phyloP scores from a whole-genome alignment of 2,113 vertebrate species.

The Neopipo cinnamomea region DNA sequence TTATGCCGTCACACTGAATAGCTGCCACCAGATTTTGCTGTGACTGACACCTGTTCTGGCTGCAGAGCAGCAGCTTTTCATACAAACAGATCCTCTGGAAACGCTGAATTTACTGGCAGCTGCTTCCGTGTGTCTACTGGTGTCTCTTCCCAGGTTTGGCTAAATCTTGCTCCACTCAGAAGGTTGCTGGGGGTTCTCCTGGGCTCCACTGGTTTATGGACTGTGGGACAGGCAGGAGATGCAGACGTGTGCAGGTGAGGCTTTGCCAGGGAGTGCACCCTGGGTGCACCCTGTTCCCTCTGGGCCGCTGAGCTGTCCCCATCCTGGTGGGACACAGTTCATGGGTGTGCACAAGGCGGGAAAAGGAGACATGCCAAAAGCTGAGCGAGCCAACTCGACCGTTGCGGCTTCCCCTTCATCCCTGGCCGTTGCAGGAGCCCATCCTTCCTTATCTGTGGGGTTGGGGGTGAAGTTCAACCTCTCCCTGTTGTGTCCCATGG shows the following conservation, averaged over 20 bases:
- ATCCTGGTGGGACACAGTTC: neutral
- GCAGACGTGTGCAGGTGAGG: fast-evolving
- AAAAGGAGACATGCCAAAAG: neutral
- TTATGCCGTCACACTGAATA: neutral
- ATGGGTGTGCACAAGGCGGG: fast-evolving
- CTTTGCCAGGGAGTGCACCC: neutral
- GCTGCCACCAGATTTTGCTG: neutral
- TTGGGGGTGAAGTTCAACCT: neutral
- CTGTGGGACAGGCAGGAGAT: neutral
- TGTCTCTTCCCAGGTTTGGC: neutral
- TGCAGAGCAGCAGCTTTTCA: conserved; percentile 1
- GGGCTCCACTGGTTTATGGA: neutral
- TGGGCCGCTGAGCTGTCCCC: neutral
- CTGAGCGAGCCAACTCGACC: fast-evolving
- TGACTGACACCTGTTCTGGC: conserved; percentile 54
- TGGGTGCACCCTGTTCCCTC: neutral
- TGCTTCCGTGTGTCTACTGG: neutral
- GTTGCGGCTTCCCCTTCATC: neutral
- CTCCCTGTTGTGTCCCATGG: fast-evolving
- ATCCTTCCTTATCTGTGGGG: neutral
- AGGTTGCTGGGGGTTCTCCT: neutral
- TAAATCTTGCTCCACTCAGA: fast-evolving
- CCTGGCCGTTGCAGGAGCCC: neutral
- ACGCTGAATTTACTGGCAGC: neutral
- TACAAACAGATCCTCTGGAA: conserved; percentile 5